Base-by-base conservation (phyloP, 2,888 invertebrate genomes). In the Mesorhabditis spiculigera region DNA sequence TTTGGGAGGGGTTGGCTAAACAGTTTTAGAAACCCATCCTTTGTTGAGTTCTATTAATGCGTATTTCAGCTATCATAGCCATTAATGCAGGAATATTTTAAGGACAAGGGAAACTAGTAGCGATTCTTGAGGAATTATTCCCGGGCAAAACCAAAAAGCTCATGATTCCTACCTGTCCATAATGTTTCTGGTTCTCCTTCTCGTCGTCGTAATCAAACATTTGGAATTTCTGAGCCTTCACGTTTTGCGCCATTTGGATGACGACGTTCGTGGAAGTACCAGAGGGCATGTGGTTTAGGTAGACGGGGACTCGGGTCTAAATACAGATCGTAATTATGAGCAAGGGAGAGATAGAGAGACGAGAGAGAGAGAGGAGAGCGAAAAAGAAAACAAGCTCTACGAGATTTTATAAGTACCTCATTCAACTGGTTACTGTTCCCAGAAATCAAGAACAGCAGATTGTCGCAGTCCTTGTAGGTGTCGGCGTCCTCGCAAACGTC, bases 381-480 rank as follows among this genome's bases (percentile, higher is more conserved):
- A 28, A 28, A 28, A 3, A 28, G 28, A 28, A 3, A 28, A 28
- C 28, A 28, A 28, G 28, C 28, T 28, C 28, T 28, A 28, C 28
- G 28, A 28, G 28, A 28, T 28, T 28, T 28, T 28, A 28, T 28
- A 28, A 28, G 8, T 16, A 66, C 69, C 66, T 44, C 6, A 67
- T 72, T 73, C 43, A 72, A 41, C 61, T 72, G 71, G 0, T 68
- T 8, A 10, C 69, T 66, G 10, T 66, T 65, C 93, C 93, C 93
- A 76, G 90, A 90, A 0, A 92, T 78, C 6, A 91, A 86, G 83
- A 92, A 92, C 71, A 93, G 77, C 0, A 91, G 83, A 84, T 91
- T 91, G 80, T 91, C 90, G 85, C 93, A 93, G 67, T 92, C 88
- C 68, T 87, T 87, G 81, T 90, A 89, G 73, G 90, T 90, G 69